Evolutionary conservation across 2,113 vertebrate species (phyloP), one percentile per base, ranked within the genome.

Genomic region (Chaenocephalus aceratus): DNA sequence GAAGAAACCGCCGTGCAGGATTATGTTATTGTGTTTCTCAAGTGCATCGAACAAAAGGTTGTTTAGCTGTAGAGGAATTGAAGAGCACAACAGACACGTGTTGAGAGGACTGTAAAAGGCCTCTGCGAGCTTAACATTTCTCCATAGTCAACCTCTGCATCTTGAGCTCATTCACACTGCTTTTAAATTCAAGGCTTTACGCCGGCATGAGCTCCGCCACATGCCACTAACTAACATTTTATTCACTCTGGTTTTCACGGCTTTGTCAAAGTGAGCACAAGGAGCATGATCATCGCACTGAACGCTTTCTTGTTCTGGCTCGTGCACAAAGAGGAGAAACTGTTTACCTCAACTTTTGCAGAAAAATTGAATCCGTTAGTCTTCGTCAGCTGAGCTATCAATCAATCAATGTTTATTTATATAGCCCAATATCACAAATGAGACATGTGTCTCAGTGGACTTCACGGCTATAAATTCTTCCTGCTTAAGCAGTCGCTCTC

Each of bases 191-290:
- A 81, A 88, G 70, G 82, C 70, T 87, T 79, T 67, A 53, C 14
- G 57, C 64, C 3, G 7, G 59, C 73, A 76, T 83, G 85, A 85
- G 77, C 80, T 67, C 56, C 53, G 4, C 86, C 75, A 69, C 82
- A 84, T 74, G 84, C 70, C 44, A 54, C 75, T 82, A 86, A 88
- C 83, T 72, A 77, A 26, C 65, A 36, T 80, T 86, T 82, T 73
- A 82, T 84, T 86, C 84, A 80, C 71, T 86, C 62, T 16, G 46
- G 54, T 67, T 70, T 85, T 79, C 72, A 72, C 49, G 62, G 76
- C 81, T 76, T 75, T 80, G 80, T 86, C 81, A 80, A 79, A 78
- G 80, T 82, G 57, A 88, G 77, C 68, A 88, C 85, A 90, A 86
- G 88, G 84, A 89, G 77, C 68, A 8, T 72, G 80, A 90, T 78